Conservation (phyloP, 2,888 invertebrate species). For the Tryphoninae sp. region DNA sequence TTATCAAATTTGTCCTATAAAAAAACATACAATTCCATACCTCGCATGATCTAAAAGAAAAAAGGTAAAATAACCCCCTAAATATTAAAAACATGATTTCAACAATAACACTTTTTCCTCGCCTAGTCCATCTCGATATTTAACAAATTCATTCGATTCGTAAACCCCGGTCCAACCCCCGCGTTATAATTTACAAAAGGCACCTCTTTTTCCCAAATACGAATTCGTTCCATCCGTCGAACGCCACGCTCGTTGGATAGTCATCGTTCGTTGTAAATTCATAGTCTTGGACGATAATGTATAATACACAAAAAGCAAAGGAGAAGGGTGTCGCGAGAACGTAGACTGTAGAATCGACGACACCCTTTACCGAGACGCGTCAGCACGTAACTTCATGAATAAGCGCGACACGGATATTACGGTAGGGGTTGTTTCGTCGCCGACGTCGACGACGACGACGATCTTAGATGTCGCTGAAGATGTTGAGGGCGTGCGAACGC, state of each 20-base stretch:
- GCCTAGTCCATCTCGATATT: neutral
- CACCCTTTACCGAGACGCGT: slow-evolving; percentile 51
- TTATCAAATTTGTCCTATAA: too few relatives aligned
- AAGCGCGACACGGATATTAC: slow-evolving; percentile 59
- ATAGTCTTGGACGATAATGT: slow-evolving; percentile 48
- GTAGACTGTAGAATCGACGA: neutral
- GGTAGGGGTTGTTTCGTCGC: slow-evolving; percentile 62
- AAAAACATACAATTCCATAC: too few relatives aligned
- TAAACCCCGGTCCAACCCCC: neutral
- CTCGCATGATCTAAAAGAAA: too few relatives aligned
- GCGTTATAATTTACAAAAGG: neutral
- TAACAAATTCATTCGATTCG: neutral
- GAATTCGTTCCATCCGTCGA: slow-evolving; percentile 6
- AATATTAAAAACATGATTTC: too few relatives aligned
- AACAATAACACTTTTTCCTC: neutral
- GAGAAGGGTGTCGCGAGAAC: slow-evolving; percentile 5
- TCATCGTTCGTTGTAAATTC: slow-evolving; percentile 58
- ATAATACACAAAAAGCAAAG: neutral
- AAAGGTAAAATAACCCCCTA: too few relatives aligned
- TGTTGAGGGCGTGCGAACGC: slow-evolving; percentile 30
- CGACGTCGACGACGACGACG: slow-evolving; percentile 20
- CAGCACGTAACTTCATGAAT: slow-evolving; percentile 61
- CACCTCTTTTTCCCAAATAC: slow-evolving; percentile 1
- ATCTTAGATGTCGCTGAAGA: slow-evolving; percentile 61
- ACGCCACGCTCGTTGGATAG: neutral